These are phyloP conservation scores for Mythimna impura DNA, from an alignment of 2,888 invertebrate genomes.

Conservation along the genomic window DNA sequence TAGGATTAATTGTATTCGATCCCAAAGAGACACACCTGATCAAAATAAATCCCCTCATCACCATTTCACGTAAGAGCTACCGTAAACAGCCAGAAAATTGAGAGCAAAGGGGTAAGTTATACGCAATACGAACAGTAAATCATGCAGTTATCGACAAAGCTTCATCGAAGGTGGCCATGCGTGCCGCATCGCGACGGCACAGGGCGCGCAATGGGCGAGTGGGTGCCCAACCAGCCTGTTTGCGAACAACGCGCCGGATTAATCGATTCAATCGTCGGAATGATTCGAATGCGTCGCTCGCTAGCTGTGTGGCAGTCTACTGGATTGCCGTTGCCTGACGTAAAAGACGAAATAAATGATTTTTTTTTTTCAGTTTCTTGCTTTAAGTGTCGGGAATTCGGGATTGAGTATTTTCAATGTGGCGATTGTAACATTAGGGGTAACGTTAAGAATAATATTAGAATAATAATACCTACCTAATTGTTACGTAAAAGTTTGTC, in stretches of 20 bases:
- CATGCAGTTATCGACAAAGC: slow-evolving; percentile 59
- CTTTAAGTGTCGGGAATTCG: not conserved
- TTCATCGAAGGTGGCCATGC: slow-evolving; percentile 71
- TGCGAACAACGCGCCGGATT: slow-evolving; percentile 78
- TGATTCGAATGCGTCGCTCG: slow-evolving; percentile 77
- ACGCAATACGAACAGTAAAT: slow-evolving; percentile 47
- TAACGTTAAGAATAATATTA: not conserved
- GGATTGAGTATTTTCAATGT: not conserved
- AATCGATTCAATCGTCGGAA: slow-evolving; percentile 82
- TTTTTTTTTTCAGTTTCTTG: not conserved
- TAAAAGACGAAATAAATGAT: not conserved
- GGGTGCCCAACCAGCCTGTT: slow-evolving; percentile 69
- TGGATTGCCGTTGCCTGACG: slow-evolving; percentile 17
- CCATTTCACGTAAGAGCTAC: slow-evolving; percentile 3
- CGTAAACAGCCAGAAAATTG: slow-evolving; percentile 13
- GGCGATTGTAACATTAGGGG: not conserved
- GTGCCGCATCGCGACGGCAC: slow-evolving; percentile 59
- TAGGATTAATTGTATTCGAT: no score
- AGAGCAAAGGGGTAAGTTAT: slow-evolving; percentile 16
- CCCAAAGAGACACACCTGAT: not conserved
- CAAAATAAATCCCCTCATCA: not conserved
- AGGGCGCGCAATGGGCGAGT: slow-evolving; percentile 24
- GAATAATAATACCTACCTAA: no score
- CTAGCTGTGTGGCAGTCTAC: slow-evolving; percentile 43
- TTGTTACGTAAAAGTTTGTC: no score